A percentile compares a stretch with the other conserved stretches of the same genome.
Evolutionary conservation across 2,888 invertebrate species (phyloP).

Genomic region (Carpatolechia fugitivella): DNA sequence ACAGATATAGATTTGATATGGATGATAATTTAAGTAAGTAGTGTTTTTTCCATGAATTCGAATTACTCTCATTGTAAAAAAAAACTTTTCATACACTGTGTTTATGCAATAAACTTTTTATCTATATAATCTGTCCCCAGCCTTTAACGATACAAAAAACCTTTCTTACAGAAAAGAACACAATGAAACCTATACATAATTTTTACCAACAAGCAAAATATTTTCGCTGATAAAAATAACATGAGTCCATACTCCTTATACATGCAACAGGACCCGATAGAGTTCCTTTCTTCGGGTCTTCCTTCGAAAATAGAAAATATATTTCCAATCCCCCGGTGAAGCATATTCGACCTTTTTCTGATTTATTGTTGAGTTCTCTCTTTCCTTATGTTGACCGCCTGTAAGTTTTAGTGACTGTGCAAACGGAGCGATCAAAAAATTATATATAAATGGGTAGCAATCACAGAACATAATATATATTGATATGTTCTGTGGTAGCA

Average conservation of each 20-base stretch:
- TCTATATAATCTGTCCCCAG: too few species aligned
- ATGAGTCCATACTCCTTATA: neutral
- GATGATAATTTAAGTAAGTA: too few species aligned
- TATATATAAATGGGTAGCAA: too few species aligned
- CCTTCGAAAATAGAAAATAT: slow-evolving; percentile 34
- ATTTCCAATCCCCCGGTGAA: slow-evolving; percentile 44
- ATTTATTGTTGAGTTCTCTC: slow-evolving; percentile 63
- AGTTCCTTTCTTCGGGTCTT: slow-evolving; percentile 4
- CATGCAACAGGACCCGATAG: slow-evolving; percentile 7
- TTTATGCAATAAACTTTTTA: too few species aligned
- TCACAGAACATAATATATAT: too few species aligned
- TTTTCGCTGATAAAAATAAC: slow-evolving; percentile 3
- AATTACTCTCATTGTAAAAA: neutral
- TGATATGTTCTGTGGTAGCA: too few species aligned
- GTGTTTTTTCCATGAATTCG: too few species aligned
- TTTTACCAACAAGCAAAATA: too few species aligned
- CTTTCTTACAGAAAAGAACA: neutral
- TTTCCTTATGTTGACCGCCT: slow-evolving; percentile 16
- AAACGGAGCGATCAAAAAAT: neutral
- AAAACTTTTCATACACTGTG: too few species aligned
- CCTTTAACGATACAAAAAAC: neutral
- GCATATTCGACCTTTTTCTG: slow-evolving; percentile 65
- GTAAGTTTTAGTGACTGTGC: neutral
- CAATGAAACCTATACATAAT: neutral
- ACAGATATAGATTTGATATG: too few species aligned